Conservation (phyloP, 2,888 invertebrate species). For the Luperina testacea region DNA sequence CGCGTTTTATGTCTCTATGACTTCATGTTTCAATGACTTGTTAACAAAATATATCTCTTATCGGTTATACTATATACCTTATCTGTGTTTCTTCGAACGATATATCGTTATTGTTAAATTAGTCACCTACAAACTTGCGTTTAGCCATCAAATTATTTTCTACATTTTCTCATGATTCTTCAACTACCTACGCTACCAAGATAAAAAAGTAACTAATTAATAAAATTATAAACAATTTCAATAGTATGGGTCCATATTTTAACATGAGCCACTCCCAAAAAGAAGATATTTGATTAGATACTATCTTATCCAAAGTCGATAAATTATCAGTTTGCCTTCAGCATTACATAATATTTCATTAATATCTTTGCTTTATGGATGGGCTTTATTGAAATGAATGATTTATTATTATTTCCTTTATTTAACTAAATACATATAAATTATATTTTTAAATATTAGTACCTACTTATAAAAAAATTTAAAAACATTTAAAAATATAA, state of each 20-base stretch:
- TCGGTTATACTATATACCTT: too few relatives aligned
- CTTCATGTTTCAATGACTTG: neutral
- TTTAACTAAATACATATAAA: too few relatives aligned
- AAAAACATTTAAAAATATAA: too few relatives aligned
- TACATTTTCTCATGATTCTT: too few relatives aligned
- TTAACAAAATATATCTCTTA: too few relatives aligned
- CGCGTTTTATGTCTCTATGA: neutral
- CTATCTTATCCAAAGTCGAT: neutral
- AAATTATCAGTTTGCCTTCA: neutral
- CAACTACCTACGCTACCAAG: too few relatives aligned
- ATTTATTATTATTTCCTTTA: too few relatives aligned
- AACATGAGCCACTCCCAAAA: neutral
- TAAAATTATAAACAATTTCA: too few relatives aligned
- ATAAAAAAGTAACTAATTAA: neutral
- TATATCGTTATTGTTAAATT: neutral
- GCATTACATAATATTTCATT: neutral
- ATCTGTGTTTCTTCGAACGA: too few relatives aligned
- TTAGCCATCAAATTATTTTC: neutral
- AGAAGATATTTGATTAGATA: neutral
- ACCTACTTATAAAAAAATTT: too few relatives aligned
- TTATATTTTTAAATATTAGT: too few relatives aligned
- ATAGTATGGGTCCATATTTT: neutral
- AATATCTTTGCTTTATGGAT: neutral
- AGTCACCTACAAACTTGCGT: neutral
- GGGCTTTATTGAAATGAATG: conserved; percentile 9